Evolutionary conservation across 2,113 vertebrate genomes (phyloP).

Genomic region (Sturnira hondurensis): DNA sequence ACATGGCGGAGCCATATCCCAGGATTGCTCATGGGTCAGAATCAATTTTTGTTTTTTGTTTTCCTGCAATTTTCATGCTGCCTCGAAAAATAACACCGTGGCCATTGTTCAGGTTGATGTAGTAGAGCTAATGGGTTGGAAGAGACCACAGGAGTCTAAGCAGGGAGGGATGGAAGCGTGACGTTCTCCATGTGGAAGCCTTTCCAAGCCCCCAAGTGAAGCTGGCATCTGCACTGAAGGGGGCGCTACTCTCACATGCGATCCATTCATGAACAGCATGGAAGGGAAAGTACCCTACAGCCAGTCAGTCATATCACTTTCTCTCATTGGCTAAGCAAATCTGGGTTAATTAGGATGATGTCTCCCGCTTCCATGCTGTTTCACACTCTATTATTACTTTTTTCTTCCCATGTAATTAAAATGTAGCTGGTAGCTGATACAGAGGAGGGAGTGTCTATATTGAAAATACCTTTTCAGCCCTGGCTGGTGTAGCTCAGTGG

Average conservation of each 20-base stretch:
- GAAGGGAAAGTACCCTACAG: slow-evolving; percentile 42
- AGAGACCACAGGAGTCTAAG: not conserved
- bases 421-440: slow-evolving; percentile 77
- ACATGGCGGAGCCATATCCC: not conserved
- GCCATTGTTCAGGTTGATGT: slow-evolving; percentile 35
- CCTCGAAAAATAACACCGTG: slow-evolving; percentile 7
- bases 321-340: slow-evolving; percentile 69
- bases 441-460: slow-evolving; percentile 76
- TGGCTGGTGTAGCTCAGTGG: too few species aligned
- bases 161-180: not conserved
- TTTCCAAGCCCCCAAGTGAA: not conserved
- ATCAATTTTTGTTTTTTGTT: not conserved
- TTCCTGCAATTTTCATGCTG: not conserved
- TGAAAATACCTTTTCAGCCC: slow-evolving; percentile 78
- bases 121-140: slow-evolving; percentile 46
- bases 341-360: slow-evolving; percentile 49
- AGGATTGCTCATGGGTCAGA: not conserved
- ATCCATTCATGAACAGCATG: slow-evolving; percentile 8
- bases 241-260: not conserved
- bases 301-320: slow-evolving; percentile 50
- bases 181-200: not conserved
- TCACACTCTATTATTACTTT: slow-evolving; percentile 63
- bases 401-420: slow-evolving; percentile 78
- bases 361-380: slow-evolving; percentile 66
- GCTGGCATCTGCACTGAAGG: not conserved